Conservation (phyloP, 2,888 invertebrate species). For the Lasioglossum morio region DNA sequence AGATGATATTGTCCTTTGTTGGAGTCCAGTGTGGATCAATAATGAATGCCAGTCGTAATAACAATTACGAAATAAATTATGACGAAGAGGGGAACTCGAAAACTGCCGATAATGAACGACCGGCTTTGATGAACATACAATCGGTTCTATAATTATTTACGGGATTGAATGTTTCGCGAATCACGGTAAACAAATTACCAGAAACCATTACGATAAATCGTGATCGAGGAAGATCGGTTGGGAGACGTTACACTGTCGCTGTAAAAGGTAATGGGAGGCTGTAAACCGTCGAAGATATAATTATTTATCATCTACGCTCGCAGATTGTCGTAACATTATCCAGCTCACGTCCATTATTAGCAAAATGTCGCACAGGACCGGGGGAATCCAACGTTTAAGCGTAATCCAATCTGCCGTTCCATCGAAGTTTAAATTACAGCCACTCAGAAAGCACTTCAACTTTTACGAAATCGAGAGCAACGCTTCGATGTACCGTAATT, state of each 20-base stretch:
- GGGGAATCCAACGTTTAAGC: background rate
- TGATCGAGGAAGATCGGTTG: background rate
- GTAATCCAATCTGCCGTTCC: slow-evolving; percentile 15
- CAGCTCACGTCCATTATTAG: slow-evolving; percentile 1
- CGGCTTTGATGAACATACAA: background rate
- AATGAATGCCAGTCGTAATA: background rate
- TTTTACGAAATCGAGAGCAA: slow-evolving; percentile 18
- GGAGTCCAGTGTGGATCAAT: background rate
- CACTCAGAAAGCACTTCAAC: slow-evolving; percentile 9
- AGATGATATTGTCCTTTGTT: background rate
- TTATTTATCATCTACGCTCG: background rate
- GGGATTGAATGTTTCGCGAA: background rate
- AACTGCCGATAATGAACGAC: background rate
- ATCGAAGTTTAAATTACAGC: slow-evolving; percentile 20
- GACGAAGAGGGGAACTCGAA: background rate
- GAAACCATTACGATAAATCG: background rate
- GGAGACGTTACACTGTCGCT: background rate
- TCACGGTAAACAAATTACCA: background rate
- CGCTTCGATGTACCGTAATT: slow-evolving; percentile 20
- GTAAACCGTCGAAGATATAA: background rate
- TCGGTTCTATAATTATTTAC: background rate
- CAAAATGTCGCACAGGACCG: background rate
- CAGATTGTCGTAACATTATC: background rate
- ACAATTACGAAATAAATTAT: background rate
- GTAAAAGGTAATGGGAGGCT: background rate